phyloP scores from a whole-genome alignment of 1,140 invertebrate genomes.

The Ips nitidus region DNA sequence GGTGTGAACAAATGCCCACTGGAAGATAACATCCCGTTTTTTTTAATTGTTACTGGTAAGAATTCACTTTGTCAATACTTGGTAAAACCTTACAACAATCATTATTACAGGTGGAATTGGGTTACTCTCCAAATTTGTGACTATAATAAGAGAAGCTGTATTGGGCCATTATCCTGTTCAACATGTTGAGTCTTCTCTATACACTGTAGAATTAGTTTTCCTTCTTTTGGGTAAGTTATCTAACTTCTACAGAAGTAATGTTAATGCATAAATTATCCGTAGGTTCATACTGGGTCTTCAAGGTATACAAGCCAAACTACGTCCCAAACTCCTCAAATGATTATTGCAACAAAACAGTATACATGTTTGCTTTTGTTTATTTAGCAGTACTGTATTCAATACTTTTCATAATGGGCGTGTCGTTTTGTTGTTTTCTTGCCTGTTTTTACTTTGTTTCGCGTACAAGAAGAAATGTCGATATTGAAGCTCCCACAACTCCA shows the following conservation, averaged over 20 bases:
- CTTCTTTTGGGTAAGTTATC: conserved; percentile 40
- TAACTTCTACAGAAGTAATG: neutral
- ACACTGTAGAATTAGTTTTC: conserved; percentile 40
- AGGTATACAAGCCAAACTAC: conserved; percentile 41
- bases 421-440: conserved; percentile 31
- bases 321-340: conserved; percentile 10
- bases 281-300: conserved; percentile 44
- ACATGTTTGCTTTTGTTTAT: conserved; percentile 45
- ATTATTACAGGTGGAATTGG: conserved; percentile 40
- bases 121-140: conserved; percentile 39
- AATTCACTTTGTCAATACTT: neutral
- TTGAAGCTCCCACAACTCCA: conserved; percentile 15
- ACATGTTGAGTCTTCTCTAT: conserved; percentile 39
- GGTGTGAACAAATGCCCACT: conserved; percentile 44
- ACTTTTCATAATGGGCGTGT: conserved; percentile 14
- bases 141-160: conserved; percentile 34
- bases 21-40: conserved; percentile 45
- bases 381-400: conserved; percentile 34
- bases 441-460: conserved; percentile 33
- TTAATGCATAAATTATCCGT: neutral
- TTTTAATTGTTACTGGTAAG: conserved; percentile 46
- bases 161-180: conserved; percentile 26
- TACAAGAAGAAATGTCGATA: conserved; percentile 8
- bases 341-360: conserved; percentile 43
- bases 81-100: neutral